Percentiles rank a stretch among this genome's conserved stretches.
These are phyloP conservation scores for Lepus americanus DNA, from an alignment of 2,113 vertebrate genomes.

Conservation along the genomic window DNA sequence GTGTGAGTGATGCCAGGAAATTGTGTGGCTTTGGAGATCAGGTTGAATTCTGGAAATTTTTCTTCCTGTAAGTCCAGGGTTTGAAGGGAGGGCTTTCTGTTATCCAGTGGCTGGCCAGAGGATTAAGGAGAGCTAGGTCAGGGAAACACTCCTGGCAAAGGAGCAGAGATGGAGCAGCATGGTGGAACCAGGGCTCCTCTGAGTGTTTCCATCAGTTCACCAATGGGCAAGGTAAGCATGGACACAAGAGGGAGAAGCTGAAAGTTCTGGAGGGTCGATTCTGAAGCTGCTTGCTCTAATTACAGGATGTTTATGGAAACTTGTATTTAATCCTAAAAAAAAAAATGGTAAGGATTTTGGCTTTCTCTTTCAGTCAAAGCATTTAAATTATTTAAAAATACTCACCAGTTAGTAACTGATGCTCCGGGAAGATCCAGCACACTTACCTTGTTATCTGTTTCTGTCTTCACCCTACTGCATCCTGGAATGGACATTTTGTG, in stretches of 20 bases:
- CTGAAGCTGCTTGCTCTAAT: neutral
- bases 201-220: neutral
- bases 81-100: neutral
- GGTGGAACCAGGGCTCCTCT: neutral
- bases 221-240: neutral
- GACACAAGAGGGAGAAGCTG: fast-evolving
- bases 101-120: neutral
- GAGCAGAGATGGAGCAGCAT: neutral
- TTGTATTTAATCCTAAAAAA: neutral
- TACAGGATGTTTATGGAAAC: neutral
- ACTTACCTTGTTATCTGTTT: neutral
- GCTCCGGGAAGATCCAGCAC: neutral
- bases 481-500: neutral
- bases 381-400: neutral
- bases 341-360: neutral
- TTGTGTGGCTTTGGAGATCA: neutral
- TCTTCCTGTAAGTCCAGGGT: neutral
- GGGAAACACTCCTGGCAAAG: neutral
- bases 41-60: neutral
- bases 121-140: neutral
- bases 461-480: too few species aligned
- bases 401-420: neutral
- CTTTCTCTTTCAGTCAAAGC: neutral
- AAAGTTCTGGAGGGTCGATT: neutral
- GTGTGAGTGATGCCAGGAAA: neutral